Evolutionary conservation across 2,113 vertebrate genomes (phyloP).

Genomic region (Riparia riparia): DNA sequence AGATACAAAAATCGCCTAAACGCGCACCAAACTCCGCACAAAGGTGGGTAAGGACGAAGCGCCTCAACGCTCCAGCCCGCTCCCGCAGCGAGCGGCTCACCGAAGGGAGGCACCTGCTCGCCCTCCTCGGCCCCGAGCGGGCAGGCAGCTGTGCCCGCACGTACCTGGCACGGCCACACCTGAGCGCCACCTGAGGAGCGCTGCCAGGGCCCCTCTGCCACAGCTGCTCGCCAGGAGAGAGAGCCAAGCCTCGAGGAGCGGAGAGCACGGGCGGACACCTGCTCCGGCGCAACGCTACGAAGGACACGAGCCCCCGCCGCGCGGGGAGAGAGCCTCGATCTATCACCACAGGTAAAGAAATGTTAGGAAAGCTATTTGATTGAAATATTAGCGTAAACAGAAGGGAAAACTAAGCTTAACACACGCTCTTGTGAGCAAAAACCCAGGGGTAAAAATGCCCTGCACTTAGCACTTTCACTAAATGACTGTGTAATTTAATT

Average conservation of each 20-base stretch:
- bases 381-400: conserved; percentile 55
- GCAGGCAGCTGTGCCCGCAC: conserved; percentile 76
- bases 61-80: not conserved
- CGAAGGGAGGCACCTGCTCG: not conserved
- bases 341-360: not conserved
- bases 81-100: fast-evolving
- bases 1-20: fast-evolving
- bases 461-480: conserved; percentile 71
- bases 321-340: not conserved
- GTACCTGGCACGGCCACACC: conserved; percentile 74
- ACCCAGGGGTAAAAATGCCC: conserved; percentile 68
- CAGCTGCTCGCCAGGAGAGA: conserved; percentile 41
- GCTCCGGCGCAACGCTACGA: conserved; percentile 35
- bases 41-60: fast-evolving
- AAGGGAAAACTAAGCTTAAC: conserved; percentile 50
- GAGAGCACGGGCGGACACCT: conserved; percentile 68
- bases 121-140: not conserved
- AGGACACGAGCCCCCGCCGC: not conserved
- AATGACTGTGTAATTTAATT: conserved; percentile 81
- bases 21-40: fast-evolving
- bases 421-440: conserved; percentile 30
- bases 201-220: not conserved
- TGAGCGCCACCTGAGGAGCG: conserved; percentile 82
- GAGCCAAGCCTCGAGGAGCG: not conserved
- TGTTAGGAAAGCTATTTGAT: not conserved